Percentiles rank a stretch among this genome's conserved stretches.
phyloP scores from a whole-genome alignment of 92 coral and sea anemone species.

The Porites cylindrica region DNA sequence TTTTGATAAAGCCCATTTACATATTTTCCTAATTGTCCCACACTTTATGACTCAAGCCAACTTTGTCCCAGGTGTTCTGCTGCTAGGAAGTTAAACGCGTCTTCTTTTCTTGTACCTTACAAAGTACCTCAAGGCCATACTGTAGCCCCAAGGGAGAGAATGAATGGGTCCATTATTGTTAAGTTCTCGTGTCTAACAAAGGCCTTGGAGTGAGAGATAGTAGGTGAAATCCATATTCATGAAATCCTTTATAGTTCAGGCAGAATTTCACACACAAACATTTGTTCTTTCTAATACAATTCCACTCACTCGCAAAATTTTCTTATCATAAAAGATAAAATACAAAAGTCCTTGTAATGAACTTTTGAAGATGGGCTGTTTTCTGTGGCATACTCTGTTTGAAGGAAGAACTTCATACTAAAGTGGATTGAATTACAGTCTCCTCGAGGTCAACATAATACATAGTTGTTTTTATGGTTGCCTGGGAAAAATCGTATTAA shows the following conservation, averaged over 20 bases:
- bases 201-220: conserved; percentile 18
- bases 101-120: neutral
- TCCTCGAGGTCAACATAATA: neutral
- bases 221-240: neutral
- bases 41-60: neutral
- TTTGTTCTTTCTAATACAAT: neutral
- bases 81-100: neutral
- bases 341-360: neutral
- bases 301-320: conserved; percentile 5
- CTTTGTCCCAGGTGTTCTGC: neutral
- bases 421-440: too few relatives aligned
- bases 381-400: neutral
- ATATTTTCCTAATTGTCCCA: too few relatives aligned
- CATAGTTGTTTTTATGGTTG: too few relatives aligned
- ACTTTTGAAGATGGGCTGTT: neutral
- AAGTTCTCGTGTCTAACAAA: conserved; percentile 1
- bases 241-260: neutral
- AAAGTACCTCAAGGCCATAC: conserved; percentile 1
- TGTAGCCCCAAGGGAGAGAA: neutral
- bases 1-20: too few relatives aligned
- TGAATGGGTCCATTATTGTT: neutral
- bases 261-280: neutral
- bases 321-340: neutral
- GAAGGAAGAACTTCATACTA: neutral
- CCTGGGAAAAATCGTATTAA: neutral